Base-by-base conservation (phyloP, 2,797 vertebrate species). In the Poeciliopsis turneri region DNA sequence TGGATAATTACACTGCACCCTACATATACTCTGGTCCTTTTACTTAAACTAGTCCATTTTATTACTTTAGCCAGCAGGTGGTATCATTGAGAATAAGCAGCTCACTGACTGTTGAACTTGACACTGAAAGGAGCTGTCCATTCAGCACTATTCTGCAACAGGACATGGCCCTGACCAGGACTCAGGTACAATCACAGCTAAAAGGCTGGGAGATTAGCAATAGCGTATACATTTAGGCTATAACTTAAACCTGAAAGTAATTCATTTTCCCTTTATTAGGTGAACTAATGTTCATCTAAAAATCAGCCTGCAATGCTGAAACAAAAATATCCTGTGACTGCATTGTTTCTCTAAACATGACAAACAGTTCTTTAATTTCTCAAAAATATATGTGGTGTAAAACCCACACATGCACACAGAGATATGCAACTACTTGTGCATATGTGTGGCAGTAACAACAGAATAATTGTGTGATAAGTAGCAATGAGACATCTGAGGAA, bases 101-200 rank as follows among this genome's bases (percentile, higher is more conserved):
- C 43, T 77, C 0, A 82, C 0, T 84, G 72, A 46, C 41, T 25
- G 61, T 36, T 76, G 77, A 84, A 83, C 78, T 80, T 28, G 41
- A 16, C 73, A 46, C 78, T 3, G 30, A 4, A 23, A 79, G 95
- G 95, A 95, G 94, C 95, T 96, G 94, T 96, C 91, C 94, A 30
- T 93, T 96, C 95, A 96, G 95, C 93, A 96, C 95, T 89, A 78
- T 85, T 12, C 28, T 87, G 80, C 33, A 6, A 69, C 47, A 72
- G 68, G 47, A 83, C 43, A 78, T 6, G 78, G 72, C 36, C 9
- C 25, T 5, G 53, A 53, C 43, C 43, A 11, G 18, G 74, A 53
- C 80, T 49, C 64, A 70, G 61, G 55, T 13, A 41, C 20, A n/a
- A 25, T 46, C n/a, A 61, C 39, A 75, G 18, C 20, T 66, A 10